These are phyloP conservation scores for Dissostichus mawsoni DNA, from an alignment of 2,113 vertebrate species.

Conservation along the genomic window DNA sequence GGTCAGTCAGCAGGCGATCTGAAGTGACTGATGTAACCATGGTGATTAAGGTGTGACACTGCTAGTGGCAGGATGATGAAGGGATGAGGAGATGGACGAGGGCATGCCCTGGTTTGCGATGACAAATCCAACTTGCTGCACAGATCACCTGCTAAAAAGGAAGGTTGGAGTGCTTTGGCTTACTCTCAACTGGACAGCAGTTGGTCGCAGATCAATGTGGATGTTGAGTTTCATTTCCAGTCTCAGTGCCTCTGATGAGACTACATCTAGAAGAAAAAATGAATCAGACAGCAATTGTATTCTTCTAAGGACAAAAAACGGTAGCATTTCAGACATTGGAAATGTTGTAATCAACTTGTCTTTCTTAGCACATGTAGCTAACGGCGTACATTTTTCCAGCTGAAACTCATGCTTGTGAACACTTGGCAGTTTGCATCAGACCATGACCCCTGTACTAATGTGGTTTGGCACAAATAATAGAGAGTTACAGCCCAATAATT, in stretches of 20 bases:
- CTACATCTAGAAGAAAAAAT: constrained; percentile 16
- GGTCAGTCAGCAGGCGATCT: constrained; percentile 39
- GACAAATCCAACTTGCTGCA: constrained; percentile 17
- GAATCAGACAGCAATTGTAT: constrained; percentile 5
- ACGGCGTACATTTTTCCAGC: background rate
- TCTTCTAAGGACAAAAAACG: background rate
- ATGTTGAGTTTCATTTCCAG: constrained; percentile 16
- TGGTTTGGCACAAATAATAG: background rate
- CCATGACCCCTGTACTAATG: no score
- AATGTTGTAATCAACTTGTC: no score
- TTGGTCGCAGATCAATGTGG: constrained; percentile 4
- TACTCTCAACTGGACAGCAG: background rate
- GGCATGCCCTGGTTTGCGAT: constrained; percentile 11
- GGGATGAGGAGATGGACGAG: constrained; percentile 32
- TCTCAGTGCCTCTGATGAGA: constrained; percentile 10
- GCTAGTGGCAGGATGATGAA: constrained; percentile 32
- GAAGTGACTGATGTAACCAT: constrained; percentile 62
- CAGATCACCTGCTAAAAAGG: background rate
- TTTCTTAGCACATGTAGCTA: background rate
- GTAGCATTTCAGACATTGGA: no score
- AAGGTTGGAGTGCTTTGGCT: constrained; percentile 4
- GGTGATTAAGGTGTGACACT: constrained; percentile 48
- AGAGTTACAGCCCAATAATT: background rate
- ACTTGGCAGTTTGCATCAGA: background rate
- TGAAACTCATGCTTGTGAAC: background rate